A percentile compares a stretch with the other conserved stretches of the same genome.
phyloP scores from a whole-genome alignment of 2,888 invertebrate species.

The Gonocerus acuteangulatus region DNA sequence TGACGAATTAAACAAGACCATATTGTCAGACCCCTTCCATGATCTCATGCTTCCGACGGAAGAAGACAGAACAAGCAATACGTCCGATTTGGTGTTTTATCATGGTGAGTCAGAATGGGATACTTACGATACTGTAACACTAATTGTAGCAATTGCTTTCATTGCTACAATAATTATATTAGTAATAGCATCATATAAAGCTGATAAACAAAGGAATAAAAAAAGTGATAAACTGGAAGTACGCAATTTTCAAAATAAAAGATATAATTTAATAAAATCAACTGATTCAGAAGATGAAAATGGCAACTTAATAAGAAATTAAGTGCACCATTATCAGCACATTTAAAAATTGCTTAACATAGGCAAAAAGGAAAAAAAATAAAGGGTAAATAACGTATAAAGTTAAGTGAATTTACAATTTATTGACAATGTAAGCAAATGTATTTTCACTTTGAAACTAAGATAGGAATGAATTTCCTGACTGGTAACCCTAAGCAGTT shows the following conservation, averaged over 20 bases:
- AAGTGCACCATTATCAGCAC: not conserved
- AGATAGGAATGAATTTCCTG: constrained; percentile 31
- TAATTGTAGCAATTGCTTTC: not conserved
- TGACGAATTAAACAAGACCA: constrained; percentile 5
- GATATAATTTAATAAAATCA: not conserved
- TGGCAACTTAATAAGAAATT: not conserved
- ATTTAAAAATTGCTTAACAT: not conserved
- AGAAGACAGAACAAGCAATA: not conserved
- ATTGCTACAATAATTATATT: not conserved
- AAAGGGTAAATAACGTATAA: not conserved
- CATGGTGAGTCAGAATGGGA: constrained; percentile 15
- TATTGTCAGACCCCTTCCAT: constrained; percentile 8
- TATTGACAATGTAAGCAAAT: constrained; percentile 35
- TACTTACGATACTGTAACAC: constrained; percentile 7
- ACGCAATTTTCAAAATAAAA: constrained; percentile 1
- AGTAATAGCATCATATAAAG: not conserved
- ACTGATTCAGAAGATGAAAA: constrained; percentile 1
- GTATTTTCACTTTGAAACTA: constrained; percentile 35
- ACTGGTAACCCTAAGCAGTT: constrained; percentile 6
- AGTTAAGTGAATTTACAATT: constrained; percentile 26
- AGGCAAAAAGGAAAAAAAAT: constrained; percentile 9
- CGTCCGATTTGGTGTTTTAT: constrained; percentile 10
- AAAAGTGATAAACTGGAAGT: not conserved
- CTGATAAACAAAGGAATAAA: not conserved
- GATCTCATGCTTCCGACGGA: not conserved